phyloP scores from a whole-genome alignment of 1,140 invertebrate species.

The Polypedilum pembai region DNA sequence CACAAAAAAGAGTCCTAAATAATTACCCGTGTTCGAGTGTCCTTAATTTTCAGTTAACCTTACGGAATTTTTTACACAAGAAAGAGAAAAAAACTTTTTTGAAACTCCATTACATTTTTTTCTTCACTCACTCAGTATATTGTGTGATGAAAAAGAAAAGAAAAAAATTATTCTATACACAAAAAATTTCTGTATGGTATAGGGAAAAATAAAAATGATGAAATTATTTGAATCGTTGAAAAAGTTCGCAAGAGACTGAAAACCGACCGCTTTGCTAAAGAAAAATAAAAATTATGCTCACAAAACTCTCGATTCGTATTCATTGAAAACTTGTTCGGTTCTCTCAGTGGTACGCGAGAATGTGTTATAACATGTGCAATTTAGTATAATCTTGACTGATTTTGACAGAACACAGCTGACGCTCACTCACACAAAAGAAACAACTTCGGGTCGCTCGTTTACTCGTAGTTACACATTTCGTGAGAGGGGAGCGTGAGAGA shows the following conservation, averaged over 20 bases:
- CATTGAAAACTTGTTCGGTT: neutral
- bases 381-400: neutral
- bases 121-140: neutral
- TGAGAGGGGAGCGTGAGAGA: conserved; percentile 1
- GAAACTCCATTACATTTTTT: conserved; percentile 16
- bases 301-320: conserved; percentile 8
- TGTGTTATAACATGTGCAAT: neutral
- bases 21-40: conserved; percentile 17
- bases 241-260: conserved; percentile 27
- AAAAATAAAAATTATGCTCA: conserved; percentile 27
- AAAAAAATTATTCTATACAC: conserved; percentile 27
- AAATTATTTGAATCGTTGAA: conserved; percentile 28
- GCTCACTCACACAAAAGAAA: neutral
- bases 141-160: neutral
- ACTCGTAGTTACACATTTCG: neutral
- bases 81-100: neutral
- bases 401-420: neutral
- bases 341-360: neutral
- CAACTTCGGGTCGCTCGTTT: neutral
- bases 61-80: conserved; percentile 23
- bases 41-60: conserved; percentile 1
- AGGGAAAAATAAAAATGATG: conserved; percentile 28
- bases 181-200: conserved; percentile 8
- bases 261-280: conserved; percentile 22
- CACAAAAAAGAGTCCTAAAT: neutral